Base-by-base conservation (phyloP, 2,113 vertebrate species). In the Nasalis larvatus region DNA sequence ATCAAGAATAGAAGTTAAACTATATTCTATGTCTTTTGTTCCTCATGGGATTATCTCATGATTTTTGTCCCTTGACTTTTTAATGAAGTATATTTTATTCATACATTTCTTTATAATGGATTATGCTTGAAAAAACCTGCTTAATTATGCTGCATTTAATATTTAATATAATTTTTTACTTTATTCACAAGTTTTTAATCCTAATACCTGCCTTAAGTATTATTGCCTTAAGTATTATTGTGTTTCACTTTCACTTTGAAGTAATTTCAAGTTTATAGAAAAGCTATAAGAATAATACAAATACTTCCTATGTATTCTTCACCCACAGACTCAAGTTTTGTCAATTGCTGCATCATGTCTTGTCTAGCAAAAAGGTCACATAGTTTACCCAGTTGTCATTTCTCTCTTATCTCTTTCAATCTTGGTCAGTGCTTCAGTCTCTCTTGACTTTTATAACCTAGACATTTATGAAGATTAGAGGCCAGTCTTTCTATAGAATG, bases 261-360 rank as follows among this genome's bases (percentile, higher is more conserved):
- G 74, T 69, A 69, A 69, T 76, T 74, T 94, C 27, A 94, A 60
- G 68, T 84, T 87, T 87, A 47, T 18, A 86, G 63, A 95, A 80
- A 95, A 92, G 47, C 35, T 92, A 2, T 1, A 91, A 83, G 8
- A 90, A 21, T 20, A 69, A 47, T 60, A 47, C 2, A 47, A 83
- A 81, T 8, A 81, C 42, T 11, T 68, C 0, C 6, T 47, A 76
- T 2, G 47, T 32, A 49, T 21, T 21, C 32, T 77, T 58, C 30
- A 93, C 16, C 12, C 1, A 35, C 45, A 35, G n/a, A 52, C 35
- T 47, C 21, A 83, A 54, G 4, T 49, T 87, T 91, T 93, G 10
- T 69, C 27, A 66, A 14, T 42, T 85, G 37, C 32, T 30, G 7
- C 4, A n/a, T 37, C 73, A 58, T 68, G 5, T 37, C 18, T 76